Base-by-base conservation (phyloP, 2,888 invertebrate species). In the Pelosia muscerda region DNA sequence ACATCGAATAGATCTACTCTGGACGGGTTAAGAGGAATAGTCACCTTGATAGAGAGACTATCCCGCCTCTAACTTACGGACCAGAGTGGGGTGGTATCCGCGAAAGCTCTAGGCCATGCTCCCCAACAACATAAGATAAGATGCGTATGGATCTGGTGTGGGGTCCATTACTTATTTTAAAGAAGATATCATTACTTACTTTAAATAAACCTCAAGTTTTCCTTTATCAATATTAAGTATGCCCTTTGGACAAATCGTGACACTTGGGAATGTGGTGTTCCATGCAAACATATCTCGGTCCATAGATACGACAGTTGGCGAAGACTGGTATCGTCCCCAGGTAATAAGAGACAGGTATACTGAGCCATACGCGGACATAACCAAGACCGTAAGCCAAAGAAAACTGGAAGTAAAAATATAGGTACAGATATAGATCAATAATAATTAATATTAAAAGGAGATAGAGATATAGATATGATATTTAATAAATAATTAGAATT, bases 251-350 rank as follows among this genome's bases (percentile, higher is more conserved):
- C 97, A 97, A 63, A 97, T 95, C 0, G 97, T 96, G 63, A 96
- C 90, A 42, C 96, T 94, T 0, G 97, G 97, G 78, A 97, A 97
- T 1, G 96, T 96, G 2, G 97, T 96, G 79, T 96, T 96, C 97
- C 97, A 97, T 0, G 96, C 95, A 74, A 96, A 96, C 92, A 96
- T 96, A 84, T 97, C 96, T 2, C 97, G 93, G 86, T 97, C 97
- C 96, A 97, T 97, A 25, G 97, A 96, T 42, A 97, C 96, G 8
- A 97, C 97, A 56, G 96, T 96, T 2, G 97, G 97, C 9, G 96
- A 97, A 56, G 96, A 96, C 86, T 96, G 96, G 85, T 96, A 97
- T 31, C 97, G 95, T 10, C 89, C 87, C 96, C 97, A 96, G 10
- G 96, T 97, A 58, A 95, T 91, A 70, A 90, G 89, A 28, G 97